A percentile compares a stretch with the other conserved stretches of the same genome.
phyloP scores from a whole-genome alignment of 2,797 vertebrate species.

The Fistularia tabacaria region DNA sequence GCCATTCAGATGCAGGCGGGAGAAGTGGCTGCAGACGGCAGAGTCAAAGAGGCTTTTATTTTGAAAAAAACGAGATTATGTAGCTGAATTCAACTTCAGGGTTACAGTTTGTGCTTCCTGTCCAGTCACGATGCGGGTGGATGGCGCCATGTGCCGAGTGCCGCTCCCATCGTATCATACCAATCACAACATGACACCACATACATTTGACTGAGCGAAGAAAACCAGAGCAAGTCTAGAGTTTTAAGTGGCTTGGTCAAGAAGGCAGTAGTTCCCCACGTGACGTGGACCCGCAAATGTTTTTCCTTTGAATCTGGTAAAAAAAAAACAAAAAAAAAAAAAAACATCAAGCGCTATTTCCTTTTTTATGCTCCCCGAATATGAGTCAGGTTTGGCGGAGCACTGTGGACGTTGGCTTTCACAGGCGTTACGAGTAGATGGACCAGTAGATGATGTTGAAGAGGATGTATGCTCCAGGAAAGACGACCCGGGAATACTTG shows the following conservation, averaged over 20 bases:
- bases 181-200: constrained; percentile 32
- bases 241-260: constrained; percentile 61
- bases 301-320: constrained; percentile 7
- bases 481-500: constrained; percentile 92
- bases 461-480: constrained; percentile 92
- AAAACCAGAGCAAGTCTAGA: constrained; percentile 25
- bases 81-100: no score
- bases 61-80: no score
- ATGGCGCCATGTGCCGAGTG: background rate
- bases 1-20: constrained; percentile 1
- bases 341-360: background rate
- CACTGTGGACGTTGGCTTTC: constrained; percentile 6
- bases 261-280: constrained; percentile 63
- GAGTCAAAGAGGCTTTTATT: no score
- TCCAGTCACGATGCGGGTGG: background rate
- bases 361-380: constrained; percentile 17
- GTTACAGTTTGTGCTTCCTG: no score
- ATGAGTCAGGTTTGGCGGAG: constrained; percentile 11
- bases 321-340: constrained; percentile 17
- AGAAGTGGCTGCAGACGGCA: no score
- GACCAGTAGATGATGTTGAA: constrained; percentile 99
- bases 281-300: constrained; percentile 38
- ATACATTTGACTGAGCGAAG: constrained; percentile 14
- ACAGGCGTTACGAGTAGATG: constrained; percentile 82
- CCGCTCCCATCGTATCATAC: constrained; percentile 11